These are phyloP conservation scores for Scytalopus superciliaris DNA, from an alignment of 2,113 vertebrate species.

Conservation along the genomic window DNA sequence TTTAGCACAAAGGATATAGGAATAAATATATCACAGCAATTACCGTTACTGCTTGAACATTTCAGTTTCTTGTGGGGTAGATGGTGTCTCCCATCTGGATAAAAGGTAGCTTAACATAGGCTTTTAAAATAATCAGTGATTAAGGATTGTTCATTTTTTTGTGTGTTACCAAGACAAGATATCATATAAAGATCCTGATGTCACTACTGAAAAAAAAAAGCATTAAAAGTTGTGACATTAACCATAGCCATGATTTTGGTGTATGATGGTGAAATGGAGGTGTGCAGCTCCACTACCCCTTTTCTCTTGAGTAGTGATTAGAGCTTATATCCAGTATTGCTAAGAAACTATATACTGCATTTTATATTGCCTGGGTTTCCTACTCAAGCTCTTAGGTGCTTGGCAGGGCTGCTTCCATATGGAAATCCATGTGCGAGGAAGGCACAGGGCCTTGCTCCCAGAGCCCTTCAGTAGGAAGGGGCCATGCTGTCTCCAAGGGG, in stretches of 20 bases:
- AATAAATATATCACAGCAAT: not conserved
- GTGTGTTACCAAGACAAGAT: not conserved
- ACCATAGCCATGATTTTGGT: not conserved
- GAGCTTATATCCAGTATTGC: not conserved
- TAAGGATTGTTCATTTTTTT: not conserved
- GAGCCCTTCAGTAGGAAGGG: not conserved
- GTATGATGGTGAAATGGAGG: not conserved
- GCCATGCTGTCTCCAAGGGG: rapidly evolving
- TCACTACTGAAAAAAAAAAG: not conserved
- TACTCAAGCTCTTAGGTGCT: not conserved
- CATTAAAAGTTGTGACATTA: not conserved
- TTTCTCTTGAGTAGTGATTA: not conserved
- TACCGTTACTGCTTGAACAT: not conserved
- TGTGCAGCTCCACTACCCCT: not conserved
- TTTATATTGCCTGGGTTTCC: not conserved
- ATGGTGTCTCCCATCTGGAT: not conserved
- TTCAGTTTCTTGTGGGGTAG: not conserved
- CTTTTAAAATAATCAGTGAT: not conserved
- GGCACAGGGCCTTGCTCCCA: not conserved
- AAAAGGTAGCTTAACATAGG: not conserved
- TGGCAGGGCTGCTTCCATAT: not conserved
- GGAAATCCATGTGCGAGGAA: not conserved
- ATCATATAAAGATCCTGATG: not conserved
- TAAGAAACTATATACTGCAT: not conserved
- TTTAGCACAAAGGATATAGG: not conserved